Evolutionary conservation across 64 coral and sea anemone genomes (phyloP).

Genomic region (Actinia equina): DNA sequence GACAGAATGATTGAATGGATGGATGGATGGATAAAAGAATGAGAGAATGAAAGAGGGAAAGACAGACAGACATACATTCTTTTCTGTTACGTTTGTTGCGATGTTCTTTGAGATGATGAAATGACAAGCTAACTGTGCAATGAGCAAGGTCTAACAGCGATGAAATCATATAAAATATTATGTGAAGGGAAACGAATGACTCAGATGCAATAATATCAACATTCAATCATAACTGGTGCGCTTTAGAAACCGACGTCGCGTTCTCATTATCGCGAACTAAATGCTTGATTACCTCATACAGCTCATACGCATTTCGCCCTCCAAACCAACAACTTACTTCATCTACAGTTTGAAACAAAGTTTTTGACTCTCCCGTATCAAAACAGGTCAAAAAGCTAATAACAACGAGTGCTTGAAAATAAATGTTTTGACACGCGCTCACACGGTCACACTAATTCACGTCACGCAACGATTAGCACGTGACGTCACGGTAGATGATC

Average conservation of each 20-base stretch:
- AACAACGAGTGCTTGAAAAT: background rate
- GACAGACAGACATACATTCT: too few species aligned
- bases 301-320: background rate
- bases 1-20: too few species aligned
- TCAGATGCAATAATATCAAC: background rate
- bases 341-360: background rate
- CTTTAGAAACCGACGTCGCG: too few species aligned
- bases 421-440: constrained; percentile 10
- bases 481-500: constrained; percentile 19
- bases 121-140: too few species aligned
- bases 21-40: too few species aligned
- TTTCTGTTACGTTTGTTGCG: too few species aligned
- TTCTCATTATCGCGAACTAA: background rate
- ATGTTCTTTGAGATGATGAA: too few species aligned
- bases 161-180: background rate
- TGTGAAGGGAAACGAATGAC: background rate
- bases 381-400: background rate
- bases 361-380: background rate
- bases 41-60: too few species aligned
- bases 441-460: background rate
- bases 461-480: constrained; percentile 19
- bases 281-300: background rate
- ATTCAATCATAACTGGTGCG: background rate
- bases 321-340: background rate
- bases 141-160: background rate